Base-by-base conservation (phyloP, 2,113 vertebrate species). In the Gasterosteus aculeatus region DNA sequence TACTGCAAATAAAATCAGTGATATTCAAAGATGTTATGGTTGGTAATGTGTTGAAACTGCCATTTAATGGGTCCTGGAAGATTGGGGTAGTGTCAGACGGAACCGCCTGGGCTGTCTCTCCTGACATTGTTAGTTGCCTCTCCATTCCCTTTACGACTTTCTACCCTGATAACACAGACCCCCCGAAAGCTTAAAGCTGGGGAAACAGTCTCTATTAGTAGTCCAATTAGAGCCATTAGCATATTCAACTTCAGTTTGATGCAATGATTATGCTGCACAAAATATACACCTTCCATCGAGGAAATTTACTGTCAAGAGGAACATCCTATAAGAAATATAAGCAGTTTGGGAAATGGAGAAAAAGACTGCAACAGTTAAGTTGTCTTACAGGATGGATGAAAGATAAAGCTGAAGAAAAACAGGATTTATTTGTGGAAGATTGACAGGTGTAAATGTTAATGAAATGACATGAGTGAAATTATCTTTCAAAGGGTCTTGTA, bases 1-100 rank as follows among this genome's bases (percentile, higher is more conserved):
- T 99, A 98, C 97, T 97, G 97, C 97, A 99, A 99, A 99, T 99
- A 99, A 99, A 99, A 99, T 97, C 97, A 98, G 97, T 99, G 98
- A 99, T 99, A 99, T 99, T 99, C 97, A 99, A 99, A 97, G 97
- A 97, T 98, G 97, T 98, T 99, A 98, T 98, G 96, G 97, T 97
- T 98, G 97, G 97, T 98, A 98, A 98, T 98, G 97, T 96, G 95
- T 97, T 95, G 96, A 98, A 98, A 98, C 95, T 97, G 97, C 96
- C 96, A 97, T 98, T 98, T 99, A 99, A 99, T 99, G 97, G 97
- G 97, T 98, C 97, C 96, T 97, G 93, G 96, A 99, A 99, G 97
- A 99, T 99, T 98, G 97, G 97, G 96, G 96, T 98, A 97, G 97
- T 98, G 97, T 98, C 97, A 99, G 95, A 97, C 94, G 97, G 96